phyloP scores from a whole-genome alignment of 2,113 vertebrate species.

The Suncus etruscus region DNA sequence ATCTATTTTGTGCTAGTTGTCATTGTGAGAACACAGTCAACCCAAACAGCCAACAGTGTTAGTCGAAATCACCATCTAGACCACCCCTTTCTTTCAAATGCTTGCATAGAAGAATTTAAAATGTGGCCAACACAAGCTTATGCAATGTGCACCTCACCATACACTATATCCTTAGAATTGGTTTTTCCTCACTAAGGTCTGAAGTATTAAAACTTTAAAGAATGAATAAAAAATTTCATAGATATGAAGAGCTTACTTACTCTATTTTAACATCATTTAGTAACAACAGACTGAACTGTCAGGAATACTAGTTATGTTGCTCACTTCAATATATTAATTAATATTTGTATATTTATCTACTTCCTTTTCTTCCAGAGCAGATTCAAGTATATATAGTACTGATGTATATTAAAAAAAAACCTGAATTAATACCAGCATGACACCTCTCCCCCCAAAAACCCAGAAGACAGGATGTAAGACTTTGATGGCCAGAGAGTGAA shows the following conservation, averaged over 20 bases:
- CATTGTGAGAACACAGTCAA: background rate
- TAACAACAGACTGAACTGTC: conserved; percentile 63
- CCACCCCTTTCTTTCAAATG: background rate
- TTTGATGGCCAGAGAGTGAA: conserved; percentile 63
- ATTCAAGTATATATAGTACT: conserved; percentile 59
- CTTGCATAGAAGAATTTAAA: background rate
- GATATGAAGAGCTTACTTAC: conserved; percentile 42
- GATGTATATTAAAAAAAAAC: conserved; percentile 67
- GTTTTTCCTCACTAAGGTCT: background rate
- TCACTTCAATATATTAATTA: conserved; percentile 70
- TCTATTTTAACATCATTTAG: conserved; percentile 58
- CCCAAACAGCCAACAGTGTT: background rate
- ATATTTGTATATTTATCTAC: conserved; percentile 61
- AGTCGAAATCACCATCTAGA: background rate
- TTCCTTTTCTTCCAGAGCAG: conserved; percentile 45
- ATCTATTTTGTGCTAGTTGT: background rate
- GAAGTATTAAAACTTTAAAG: conserved; percentile 41
- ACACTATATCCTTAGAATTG: background rate
- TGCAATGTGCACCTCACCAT: background rate
- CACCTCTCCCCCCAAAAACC: background rate
- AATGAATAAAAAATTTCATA: conserved; percentile 27
- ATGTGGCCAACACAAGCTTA: background rate
- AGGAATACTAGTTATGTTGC: conserved; percentile 70
- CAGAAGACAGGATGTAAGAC: conserved; percentile 30
- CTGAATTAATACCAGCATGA: conserved; percentile 74